Evolutionary conservation across 2,888 invertebrate genomes (phyloP).

Genomic region (Cephus pulcher): DNA sequence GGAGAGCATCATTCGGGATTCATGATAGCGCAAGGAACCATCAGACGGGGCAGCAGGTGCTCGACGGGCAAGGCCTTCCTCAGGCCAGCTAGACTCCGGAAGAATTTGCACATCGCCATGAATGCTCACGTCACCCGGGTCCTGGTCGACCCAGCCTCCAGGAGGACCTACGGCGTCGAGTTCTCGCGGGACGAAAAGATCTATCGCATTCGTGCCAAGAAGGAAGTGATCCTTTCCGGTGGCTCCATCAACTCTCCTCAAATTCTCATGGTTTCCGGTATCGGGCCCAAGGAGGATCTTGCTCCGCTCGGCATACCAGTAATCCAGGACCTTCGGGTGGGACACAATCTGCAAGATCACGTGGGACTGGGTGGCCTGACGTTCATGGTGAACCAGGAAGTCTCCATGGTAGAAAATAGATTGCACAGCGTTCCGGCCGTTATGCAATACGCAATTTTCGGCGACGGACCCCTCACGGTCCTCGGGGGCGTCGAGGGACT

Average conservation of each 20-base stretch:
- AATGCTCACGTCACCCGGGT: slow-evolving; percentile 78
- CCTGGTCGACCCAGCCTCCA: slow-evolving; percentile 71
- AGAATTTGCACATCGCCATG: slow-evolving; percentile 88
- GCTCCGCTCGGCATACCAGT: slow-evolving; percentile 81
- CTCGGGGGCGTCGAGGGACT: slow-evolving; percentile 90
- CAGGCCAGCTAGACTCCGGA: slow-evolving; percentile 80
- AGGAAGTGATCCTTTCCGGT: slow-evolving; percentile 90
- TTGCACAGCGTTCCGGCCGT: slow-evolving; percentile 84
- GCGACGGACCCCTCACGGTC: slow-evolving; percentile 86
- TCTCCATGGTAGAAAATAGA: slow-evolving; percentile 83
- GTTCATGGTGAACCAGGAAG: slow-evolving; percentile 81
- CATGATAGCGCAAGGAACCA: slow-evolving; percentile 88
- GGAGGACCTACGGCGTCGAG: slow-evolving; percentile 85
- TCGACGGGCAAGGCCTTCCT: slow-evolving; percentile 91
- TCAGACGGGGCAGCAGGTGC: slow-evolving; percentile 84
- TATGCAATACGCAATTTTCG: slow-evolving; percentile 85
- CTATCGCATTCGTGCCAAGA: slow-evolving; percentile 80
- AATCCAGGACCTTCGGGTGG: slow-evolving; percentile 84
- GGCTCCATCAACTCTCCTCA: slow-evolving; percentile 96
- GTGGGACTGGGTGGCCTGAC: slow-evolving; percentile 87
- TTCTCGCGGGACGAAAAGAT: slow-evolving; percentile 80
- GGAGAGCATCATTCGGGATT: slow-evolving; percentile 89
- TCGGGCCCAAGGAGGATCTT: slow-evolving; percentile 81
- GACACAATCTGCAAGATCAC: slow-evolving; percentile 90
- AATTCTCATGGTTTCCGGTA: slow-evolving; percentile 91